phyloP scores from a whole-genome alignment of 2,888 invertebrate species.

The Tachina lurida region DNA sequence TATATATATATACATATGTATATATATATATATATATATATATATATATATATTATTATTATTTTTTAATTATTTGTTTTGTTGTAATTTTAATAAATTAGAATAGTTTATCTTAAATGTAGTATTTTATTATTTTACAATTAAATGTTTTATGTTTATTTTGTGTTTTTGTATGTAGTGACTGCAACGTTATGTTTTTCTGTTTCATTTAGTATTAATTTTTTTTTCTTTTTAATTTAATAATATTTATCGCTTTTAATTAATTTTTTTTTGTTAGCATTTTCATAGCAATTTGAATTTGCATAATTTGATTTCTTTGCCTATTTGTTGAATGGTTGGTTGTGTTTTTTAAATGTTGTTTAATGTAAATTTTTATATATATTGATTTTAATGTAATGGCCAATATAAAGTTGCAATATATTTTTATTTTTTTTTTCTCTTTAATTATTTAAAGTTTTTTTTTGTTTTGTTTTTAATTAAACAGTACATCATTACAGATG shows the following conservation, averaged over 20 bases:
- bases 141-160: constrained; percentile 63
- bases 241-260: constrained; percentile 45
- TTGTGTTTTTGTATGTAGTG: constrained; percentile 60
- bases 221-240: constrained; percentile 41
- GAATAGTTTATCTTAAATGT: constrained; percentile 70
- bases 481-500: constrained; percentile 57
- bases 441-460: constrained; percentile 14
- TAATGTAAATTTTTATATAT: constrained; percentile 34
- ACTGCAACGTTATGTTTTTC: constrained; percentile 57
- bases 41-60: constrained; percentile 44
- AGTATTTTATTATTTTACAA: constrained; percentile 70
- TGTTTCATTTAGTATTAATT: constrained; percentile 42
- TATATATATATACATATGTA: constrained; percentile 60
- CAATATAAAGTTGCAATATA: constrained; percentile 50
- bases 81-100: constrained; percentile 73
- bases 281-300: constrained; percentile 59
- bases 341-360: constrained; percentile 12
- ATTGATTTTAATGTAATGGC: constrained; percentile 43
- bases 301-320: constrained; percentile 67
- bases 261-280: constrained; percentile 41
- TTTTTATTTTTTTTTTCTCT: constrained; percentile 1
- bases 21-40: constrained; percentile 60
- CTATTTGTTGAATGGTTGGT: constrained; percentile 50
- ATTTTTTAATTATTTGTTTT: constrained; percentile 50
- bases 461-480: constrained; percentile 56